Base-by-base conservation (phyloP, 2,113 vertebrate genomes). In the Gyps fulvus region DNA sequence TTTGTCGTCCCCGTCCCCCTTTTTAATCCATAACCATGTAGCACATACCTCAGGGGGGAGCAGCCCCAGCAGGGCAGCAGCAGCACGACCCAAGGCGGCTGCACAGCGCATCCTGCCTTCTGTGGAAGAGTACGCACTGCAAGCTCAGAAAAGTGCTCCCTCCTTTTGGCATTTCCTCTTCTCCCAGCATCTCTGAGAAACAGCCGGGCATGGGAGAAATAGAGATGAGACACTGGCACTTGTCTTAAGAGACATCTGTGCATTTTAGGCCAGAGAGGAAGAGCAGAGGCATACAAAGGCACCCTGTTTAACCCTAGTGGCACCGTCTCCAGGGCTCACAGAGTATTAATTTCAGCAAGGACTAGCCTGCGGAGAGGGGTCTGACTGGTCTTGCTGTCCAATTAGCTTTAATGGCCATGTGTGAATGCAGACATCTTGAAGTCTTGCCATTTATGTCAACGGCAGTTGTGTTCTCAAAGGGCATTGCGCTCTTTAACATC, bases 91-190 rank as follows among this genome's bases (percentile, higher is more conserved):
- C 40, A 15, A 32, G 54, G 7, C 0, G 1, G 34, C 29, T 69
- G 34, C 5, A 4, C 12, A 13, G 36, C 0, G 6, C 58, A 70
- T 54, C 50, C 43, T 0, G 0, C 31, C 25, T 62, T 20, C 50
- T 4, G 13, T 6, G 36, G 70, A 17, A 65, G 81, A 57, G 36
- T 2, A 31, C 0, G 0, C 11, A 16, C 23, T 3, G 11, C 5
- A 10, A 49, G 18, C 7, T n/a, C 3, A 7, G 58, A 52, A 70
- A 65, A 72, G 78, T 1, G 16, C 25, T 65, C 13, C n/a, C 2
- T 8, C 34, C 32, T 42, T 54, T 40, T 27, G 54, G 69, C n/a
- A 14, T 43, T 70, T 59, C 1, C 4, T 81, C 38, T 76, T 73
- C 43, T 31, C 62, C n/a, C 10, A 55, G 36, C 17, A 57, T 3